phyloP scores from a whole-genome alignment of 2,113 vertebrate species.

The Ploceus nigricollis region DNA sequence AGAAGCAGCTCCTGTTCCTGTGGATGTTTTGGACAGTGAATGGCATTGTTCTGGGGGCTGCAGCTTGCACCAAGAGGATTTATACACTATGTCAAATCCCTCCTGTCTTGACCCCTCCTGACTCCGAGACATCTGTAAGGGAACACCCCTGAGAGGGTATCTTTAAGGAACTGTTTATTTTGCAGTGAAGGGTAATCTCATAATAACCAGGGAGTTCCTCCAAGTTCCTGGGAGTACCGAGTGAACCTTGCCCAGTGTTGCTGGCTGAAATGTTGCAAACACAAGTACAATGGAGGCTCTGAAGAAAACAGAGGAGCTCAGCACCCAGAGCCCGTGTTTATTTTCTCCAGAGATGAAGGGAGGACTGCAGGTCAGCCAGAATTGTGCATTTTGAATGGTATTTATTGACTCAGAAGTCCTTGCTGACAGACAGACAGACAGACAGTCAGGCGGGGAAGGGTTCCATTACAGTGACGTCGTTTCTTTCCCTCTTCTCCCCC shows the following conservation, averaged over 20 bases:
- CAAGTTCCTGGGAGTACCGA: slow-evolving; percentile 5
- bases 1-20: background rate
- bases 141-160: background rate
- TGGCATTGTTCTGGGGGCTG: slow-evolving; percentile 13
- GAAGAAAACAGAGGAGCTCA: slow-evolving; percentile 37
- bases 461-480: slow-evolving; percentile 60
- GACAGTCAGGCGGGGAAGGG: slow-evolving; percentile 64
- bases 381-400: slow-evolving; percentile 70
- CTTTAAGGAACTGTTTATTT: slow-evolving; percentile 15
- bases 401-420: slow-evolving; percentile 78
- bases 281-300: slow-evolving; percentile 65
- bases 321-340: slow-evolving; percentile 69
- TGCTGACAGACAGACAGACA: slow-evolving; percentile 77
- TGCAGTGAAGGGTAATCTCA: slow-evolving; percentile 27
- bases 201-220: slow-evolving; percentile 18
- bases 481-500: background rate
- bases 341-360: slow-evolving; percentile 73
- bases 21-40: slow-evolving; percentile 29
- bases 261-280: slow-evolving; percentile 35
- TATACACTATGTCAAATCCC: background rate
- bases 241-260: background rate
- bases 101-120: slow-evolving; percentile 39
- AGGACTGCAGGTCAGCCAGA: slow-evolving; percentile 63
- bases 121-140: slow-evolving; percentile 35
- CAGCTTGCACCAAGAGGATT: background rate